phyloP scores from a whole-genome alignment of 2,888 invertebrate species.

The Mythimna impura region DNA sequence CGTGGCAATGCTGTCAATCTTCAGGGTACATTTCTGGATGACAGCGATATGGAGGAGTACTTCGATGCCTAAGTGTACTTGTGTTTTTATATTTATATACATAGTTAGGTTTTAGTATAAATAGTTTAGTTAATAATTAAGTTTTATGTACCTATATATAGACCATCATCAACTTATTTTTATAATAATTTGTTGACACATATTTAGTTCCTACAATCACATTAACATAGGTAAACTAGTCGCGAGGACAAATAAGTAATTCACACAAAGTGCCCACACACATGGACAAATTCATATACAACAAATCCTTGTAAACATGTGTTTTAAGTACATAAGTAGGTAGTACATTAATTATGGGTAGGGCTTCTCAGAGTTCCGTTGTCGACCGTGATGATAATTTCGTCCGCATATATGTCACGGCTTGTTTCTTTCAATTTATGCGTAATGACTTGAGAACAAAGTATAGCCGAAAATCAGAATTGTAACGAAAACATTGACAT shows the following conservation, averaged over 20 bases:
- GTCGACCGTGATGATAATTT: constrained; percentile 34
- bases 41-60: too few species aligned
- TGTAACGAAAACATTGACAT: background rate
- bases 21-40: too few species aligned
- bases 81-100: too few species aligned
- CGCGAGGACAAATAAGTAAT: constrained; percentile 35
- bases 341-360: constrained; percentile 19
- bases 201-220: constrained; percentile 25
- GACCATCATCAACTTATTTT: background rate
- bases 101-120: too few species aligned
- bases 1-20: too few species aligned
- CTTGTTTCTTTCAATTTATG: constrained; percentile 24
- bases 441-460: background rate
- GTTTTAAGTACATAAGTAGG: constrained; percentile 6
- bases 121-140: too few species aligned
- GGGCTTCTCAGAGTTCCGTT: constrained; percentile 28
- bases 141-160: too few species aligned
- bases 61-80: too few species aligned
- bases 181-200: constrained; percentile 11
- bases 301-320: constrained; percentile 17
- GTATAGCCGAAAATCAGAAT: background rate
- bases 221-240: constrained; percentile 40
- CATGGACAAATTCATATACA: constrained; percentile 20
- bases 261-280: constrained; percentile 38
- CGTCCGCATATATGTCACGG: constrained; percentile 33